These are phyloP conservation scores for Ameiurus melas DNA, from an alignment of 2,113 vertebrate genomes.

Conservation along the genomic window DNA sequence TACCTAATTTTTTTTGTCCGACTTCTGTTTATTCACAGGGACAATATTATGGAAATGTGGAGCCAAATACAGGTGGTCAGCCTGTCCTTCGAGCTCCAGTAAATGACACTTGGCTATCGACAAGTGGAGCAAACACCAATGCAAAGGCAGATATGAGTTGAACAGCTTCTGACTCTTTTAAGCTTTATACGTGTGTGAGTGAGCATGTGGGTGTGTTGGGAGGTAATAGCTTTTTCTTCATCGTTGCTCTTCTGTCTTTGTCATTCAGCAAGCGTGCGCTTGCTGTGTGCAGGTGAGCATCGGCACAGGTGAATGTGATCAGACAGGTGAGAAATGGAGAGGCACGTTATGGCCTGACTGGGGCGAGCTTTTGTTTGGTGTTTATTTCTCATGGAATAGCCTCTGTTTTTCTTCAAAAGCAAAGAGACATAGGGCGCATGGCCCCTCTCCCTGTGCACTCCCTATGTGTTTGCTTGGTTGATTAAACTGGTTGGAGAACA, in stretches of 20 bases:
- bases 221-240: constrained; percentile 44
- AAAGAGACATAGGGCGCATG: constrained; percentile 27
- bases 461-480: constrained; percentile 43
- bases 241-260: constrained; percentile 38
- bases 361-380: constrained; percentile 45
- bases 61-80: constrained; percentile 3
- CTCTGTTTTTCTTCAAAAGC: constrained; percentile 23
- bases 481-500: constrained; percentile 49
- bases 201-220: constrained; percentile 40
- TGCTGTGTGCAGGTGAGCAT: constrained; percentile 51
- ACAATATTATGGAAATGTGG: constrained; percentile 17
- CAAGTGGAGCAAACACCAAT: constrained; percentile 22
- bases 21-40: background rate
- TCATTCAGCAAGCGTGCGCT: constrained; percentile 27
- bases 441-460: constrained; percentile 29
- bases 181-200: constrained; percentile 66
- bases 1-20: background rate
- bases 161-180: constrained; percentile 21
- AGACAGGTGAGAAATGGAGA: constrained; percentile 56
- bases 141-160: constrained; percentile 29
- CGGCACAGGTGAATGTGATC: constrained; percentile 49
- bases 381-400: constrained; percentile 46
- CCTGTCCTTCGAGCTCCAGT: background rate
- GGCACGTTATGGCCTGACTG: constrained; percentile 38
- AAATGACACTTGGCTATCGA: background rate